phyloP scores from a whole-genome alignment of 2,888 invertebrate genomes.

The Meandrusa payeni region DNA sequence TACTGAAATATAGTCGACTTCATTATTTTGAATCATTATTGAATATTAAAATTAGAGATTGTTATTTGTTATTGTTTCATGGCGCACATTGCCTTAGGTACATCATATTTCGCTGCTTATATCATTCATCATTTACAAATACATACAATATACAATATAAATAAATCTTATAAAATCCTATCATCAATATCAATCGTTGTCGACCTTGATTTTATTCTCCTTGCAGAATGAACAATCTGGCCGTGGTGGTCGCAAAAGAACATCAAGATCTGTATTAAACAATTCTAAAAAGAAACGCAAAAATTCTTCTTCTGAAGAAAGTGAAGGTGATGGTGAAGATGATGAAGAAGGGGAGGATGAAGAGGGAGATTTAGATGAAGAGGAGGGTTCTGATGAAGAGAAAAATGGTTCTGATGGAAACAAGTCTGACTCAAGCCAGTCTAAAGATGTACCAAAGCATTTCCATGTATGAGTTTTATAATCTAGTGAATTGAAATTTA shows the following conservation, averaged over 20 bases:
- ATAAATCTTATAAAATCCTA: too few relatives aligned
- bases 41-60: too few relatives aligned
- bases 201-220: conserved; percentile 11
- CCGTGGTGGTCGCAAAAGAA: conserved; percentile 60
- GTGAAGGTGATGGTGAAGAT: conserved; percentile 65
- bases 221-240: conserved; percentile 58
- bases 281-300: conserved; percentile 74
- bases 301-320: conserved; percentile 69
- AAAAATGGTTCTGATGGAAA: conserved; percentile 78
- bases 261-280: conserved; percentile 53
- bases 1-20: too few relatives aligned
- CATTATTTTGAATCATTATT: too few relatives aligned
- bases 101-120: too few relatives aligned
- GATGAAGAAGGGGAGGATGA: conserved; percentile 69
- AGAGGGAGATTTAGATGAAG: conserved; percentile 70
- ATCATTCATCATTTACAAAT: too few relatives aligned
- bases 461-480: conserved; percentile 63
- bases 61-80: too few relatives aligned
- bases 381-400: conserved; percentile 76
- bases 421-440: conserved; percentile 77
- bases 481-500: background rate
- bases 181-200: too few relatives aligned
- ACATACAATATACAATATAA: too few relatives aligned
- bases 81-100: too few relatives aligned
- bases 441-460: conserved; percentile 79